A percentile compares a stretch with the other conserved stretches of the same genome.
These are phyloP conservation scores for Pterois miles DNA, from an alignment of 2,797 vertebrate genomes.

Conservation along the genomic window DNA sequence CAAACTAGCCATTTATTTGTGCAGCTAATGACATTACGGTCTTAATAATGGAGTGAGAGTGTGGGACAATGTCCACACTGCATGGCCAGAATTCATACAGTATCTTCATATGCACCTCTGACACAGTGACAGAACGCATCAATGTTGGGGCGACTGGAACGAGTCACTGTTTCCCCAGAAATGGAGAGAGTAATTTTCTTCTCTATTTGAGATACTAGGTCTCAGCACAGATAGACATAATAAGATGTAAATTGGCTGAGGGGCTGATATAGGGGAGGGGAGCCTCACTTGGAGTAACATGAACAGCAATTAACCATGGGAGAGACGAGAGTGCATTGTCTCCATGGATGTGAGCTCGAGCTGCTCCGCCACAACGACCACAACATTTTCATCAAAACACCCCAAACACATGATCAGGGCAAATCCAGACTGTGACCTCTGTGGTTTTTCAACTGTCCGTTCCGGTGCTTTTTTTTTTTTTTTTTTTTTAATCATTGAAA, in stretches of 20 bases:
- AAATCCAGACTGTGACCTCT: constrained; percentile 7
- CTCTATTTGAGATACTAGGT: constrained; percentile 77
- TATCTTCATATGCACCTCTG: constrained; percentile 54
- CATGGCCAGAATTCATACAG: constrained; percentile 49
- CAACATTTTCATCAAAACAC: constrained; percentile 53
- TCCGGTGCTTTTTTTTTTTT: not conserved
- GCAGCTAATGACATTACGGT: constrained; percentile 25
- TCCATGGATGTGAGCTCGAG: constrained; percentile 53
- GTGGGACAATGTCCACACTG: constrained; percentile 42
- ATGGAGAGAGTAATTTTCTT: constrained; percentile 73
- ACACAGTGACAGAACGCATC: constrained; percentile 59
- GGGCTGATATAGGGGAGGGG: constrained; percentile 68
- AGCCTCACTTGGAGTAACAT: constrained; percentile 67
- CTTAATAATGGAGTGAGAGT: constrained; percentile 53
- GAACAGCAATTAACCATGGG: constrained; percentile 74
- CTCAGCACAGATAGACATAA: constrained; percentile 77
- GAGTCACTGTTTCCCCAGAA: constrained; percentile 64
- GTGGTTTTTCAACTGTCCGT: not conserved
- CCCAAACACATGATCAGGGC: constrained; percentile 7
- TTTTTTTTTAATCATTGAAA: not conserved
- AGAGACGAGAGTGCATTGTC: constrained; percentile 63
- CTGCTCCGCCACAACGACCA: constrained; percentile 31
- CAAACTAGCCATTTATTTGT: constrained; percentile 36
- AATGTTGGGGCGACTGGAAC: constrained; percentile 46
- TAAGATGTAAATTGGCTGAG: constrained; percentile 83